Evolutionary conservation across 2,113 vertebrate genomes (phyloP), one percentile per base, ranked within the genome.

Genomic region (Odocoileus virginianus): DNA sequence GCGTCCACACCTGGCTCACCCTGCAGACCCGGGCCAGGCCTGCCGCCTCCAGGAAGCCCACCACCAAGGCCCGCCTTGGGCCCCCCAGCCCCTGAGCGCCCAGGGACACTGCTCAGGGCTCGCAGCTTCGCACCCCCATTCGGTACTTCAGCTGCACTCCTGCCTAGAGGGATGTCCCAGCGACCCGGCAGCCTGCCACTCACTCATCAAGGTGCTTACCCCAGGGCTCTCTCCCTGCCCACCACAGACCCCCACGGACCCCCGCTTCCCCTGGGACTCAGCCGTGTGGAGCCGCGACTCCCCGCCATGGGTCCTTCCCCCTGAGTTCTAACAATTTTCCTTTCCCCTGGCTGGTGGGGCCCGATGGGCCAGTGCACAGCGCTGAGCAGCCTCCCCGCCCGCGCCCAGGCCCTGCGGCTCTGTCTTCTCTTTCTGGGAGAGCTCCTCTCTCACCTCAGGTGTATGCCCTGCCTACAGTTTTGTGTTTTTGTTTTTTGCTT

Each of bases 121-220:
- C n/a, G 2, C 28, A 23, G 14, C n/a, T 82, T 55, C 17, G 1
- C 19, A 33, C 8, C 50, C 71, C 60, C 1, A 1, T 28, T 50
- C 5, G 0, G 50, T 54, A 14, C 19, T n/a, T n/a, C 6, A 33
- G 47, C 79, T 7, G 50, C 4, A 2, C 87, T 40, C 25, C 23
- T 13, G 14, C 21, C 61, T 19, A 7, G 58, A 5, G 25, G 12
- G 1, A 19, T 25, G 52, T 25, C 17, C 5, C 43, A 10, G 21
- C 4, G 0, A 11, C 12, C 11, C 1, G 2, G 71, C 40, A 10
- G 23, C 28, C 40, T 5, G 9, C 40, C 54, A 58, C 25, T 40
- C 1, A 3, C 19, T 25, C 36, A 25, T 74, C 21, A 23, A 43
- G 71, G 71, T 2, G 21, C 85, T 17, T 6, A 45, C 25, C 5